Evolutionary conservation across 2,113 vertebrate species (phyloP), one percentile per base, ranked within the genome.

Genomic region (Columba janthina): DNA sequence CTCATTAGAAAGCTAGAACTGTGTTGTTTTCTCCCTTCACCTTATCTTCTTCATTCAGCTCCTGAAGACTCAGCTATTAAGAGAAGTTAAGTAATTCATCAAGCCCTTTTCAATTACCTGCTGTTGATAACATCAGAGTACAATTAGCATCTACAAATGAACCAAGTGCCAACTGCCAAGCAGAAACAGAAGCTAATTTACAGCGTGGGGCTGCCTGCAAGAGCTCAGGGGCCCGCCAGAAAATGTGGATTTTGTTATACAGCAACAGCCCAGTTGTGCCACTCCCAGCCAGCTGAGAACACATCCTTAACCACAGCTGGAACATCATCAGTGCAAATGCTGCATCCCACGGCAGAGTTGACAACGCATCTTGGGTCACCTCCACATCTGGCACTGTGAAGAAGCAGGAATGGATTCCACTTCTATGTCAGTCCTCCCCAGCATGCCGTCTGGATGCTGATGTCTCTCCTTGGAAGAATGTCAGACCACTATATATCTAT

Each of bases 1-100:
- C 93, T 98, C 98, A 98, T 98, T 98, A 98, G 97, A 97, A 98
- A 98, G 95, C 97, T 77, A 94, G 94, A 95, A 97, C 97, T 97
- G 96, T 97, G 95, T 96, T 97, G 97, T 98, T 97, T 97, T 97
- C 97, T 97, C 96, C 96, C 91, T 91, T 96, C 96, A 96, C 93
- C 98, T 98, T 98, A 98, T 98, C 98, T 98, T 98, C 98, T 97
- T 98, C 98, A 97, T 98, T 98, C 98, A 98, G 98, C 97, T 98
- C 98, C 97, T 97, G 97, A 98, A 98, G 97, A 98, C 98, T 99
- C 98, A 98, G 98, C 98, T 98, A 98, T 98, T 98, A 98, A 98
- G 98, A 98, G 98, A 98, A 99, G 99, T 99, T 98, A 98, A 99
- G 98, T 98, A 98, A 99, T 99, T 99, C 98, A 99, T 99, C 99